Evolutionary conservation across 1,140 invertebrate genomes (phyloP).

Genomic region (Brachionus rubens): DNA sequence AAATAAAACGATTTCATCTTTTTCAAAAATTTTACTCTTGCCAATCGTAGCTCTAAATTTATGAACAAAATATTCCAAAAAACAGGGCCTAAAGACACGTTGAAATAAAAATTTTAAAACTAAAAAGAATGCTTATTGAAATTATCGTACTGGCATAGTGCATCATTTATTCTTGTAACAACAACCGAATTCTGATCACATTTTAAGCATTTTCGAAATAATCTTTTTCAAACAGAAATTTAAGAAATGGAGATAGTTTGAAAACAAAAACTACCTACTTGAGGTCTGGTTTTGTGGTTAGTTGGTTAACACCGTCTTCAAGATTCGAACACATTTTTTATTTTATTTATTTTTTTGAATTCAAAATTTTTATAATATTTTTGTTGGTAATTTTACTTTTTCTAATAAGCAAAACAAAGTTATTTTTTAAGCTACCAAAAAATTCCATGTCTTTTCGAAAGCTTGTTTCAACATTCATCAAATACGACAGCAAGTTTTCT

Average conservation of each 20-base stretch:
- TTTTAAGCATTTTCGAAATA: conserved; percentile 38
- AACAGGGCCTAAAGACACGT: not conserved
- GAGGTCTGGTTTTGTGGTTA: not conserved
- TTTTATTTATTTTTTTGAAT: too few species aligned
- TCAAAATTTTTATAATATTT: too few species aligned
- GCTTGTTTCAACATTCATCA: too few species aligned
- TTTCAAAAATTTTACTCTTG: conserved; percentile 42
- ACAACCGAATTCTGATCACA: conserved; percentile 34
- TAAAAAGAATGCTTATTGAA: not conserved
- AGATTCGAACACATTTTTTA: not conserved
- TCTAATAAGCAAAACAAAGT: too few species aligned
- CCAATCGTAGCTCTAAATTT: conserved; percentile 41
- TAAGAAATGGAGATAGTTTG: not conserved
- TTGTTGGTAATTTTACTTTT: too few species aligned
- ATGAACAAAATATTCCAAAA: conserved; percentile 45
- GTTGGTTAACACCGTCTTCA: not conserved
- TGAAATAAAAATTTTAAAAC: not conserved
- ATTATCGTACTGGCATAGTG: conserved; percentile 3
- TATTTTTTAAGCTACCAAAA: too few species aligned
- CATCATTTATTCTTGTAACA: conserved; percentile 39
- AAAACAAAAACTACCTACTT: not conserved
- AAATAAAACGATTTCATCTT: conserved; percentile 34
- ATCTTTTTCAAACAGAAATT: not conserved
- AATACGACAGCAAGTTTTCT: too few species aligned
- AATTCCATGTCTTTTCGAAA: too few species aligned